Conservation (phyloP, 1,140 invertebrate species). For the Musca domestica region DNA sequence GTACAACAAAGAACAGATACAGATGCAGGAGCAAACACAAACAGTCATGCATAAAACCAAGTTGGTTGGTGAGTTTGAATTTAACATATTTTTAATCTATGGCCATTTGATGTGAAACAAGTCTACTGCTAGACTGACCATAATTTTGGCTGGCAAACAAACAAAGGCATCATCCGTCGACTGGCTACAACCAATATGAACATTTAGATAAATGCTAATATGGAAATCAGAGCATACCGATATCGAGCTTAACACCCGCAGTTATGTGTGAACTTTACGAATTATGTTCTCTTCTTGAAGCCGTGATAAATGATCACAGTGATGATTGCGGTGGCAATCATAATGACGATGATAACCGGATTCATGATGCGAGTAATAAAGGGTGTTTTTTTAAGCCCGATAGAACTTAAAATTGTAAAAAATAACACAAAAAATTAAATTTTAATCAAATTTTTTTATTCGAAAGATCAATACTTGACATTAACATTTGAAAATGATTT, state of each 20-base stretch:
- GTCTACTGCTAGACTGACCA: slow-evolving; percentile 6
- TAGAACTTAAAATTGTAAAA: no score
- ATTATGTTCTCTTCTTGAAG: neutral
- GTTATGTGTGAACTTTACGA: slow-evolving; percentile 9
- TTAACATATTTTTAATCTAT: slow-evolving; percentile 13
- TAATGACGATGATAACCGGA: neutral
- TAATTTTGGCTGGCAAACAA: slow-evolving; percentile 1
- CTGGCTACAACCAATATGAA: neutral
- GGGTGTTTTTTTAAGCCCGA: no score
- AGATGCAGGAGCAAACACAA: neutral
- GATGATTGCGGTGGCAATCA: neutral
- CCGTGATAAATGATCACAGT: neutral
- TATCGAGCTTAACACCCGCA: slow-evolving; percentile 15
- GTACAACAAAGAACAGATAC: neutral
- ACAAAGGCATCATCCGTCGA: neutral
- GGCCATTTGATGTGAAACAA: slow-evolving; percentile 1
- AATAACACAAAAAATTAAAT: no score
- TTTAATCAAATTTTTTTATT: no score
- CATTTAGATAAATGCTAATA: neutral
- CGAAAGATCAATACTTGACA: no score
- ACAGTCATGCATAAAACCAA: neutral
- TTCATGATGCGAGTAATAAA: neutral
- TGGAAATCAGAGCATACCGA: neutral
- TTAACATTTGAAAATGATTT: no score
- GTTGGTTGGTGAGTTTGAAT: neutral